These are phyloP conservation scores for Forbesichthys agassizii DNA, from an alignment of 2,113 vertebrate genomes.

Conservation along the genomic window DNA sequence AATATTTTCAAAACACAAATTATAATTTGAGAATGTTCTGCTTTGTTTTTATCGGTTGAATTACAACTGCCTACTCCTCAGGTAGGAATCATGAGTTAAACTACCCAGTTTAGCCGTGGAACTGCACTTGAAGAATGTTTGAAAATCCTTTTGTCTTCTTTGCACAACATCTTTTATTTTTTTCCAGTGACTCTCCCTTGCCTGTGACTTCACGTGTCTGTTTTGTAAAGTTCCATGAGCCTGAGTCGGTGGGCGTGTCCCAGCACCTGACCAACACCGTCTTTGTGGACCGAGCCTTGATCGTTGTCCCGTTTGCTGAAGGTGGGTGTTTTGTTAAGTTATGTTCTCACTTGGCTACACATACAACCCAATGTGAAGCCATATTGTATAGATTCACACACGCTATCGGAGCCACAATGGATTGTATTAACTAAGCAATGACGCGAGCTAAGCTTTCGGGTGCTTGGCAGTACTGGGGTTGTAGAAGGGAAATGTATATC, in stretches of 20 bases:
- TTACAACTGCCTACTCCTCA: slow-evolving; percentile 62
- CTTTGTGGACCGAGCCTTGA: slow-evolving; percentile 99
- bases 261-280: slow-evolving; percentile 99
- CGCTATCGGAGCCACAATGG: slow-evolving; percentile 40
- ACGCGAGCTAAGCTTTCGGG: slow-evolving; percentile 45
- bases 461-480: slow-evolving; percentile 59
- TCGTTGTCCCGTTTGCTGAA: slow-evolving; percentile 99
- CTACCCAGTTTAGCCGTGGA: background rate
- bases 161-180: slow-evolving; percentile 81
- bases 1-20: background rate
- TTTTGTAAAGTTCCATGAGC: slow-evolving; percentile 99
- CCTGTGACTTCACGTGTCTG: slow-evolving; percentile 99
- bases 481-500: slow-evolving; percentile 65
- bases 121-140: slow-evolving; percentile 34
- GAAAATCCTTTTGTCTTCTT: slow-evolving; percentile 64
- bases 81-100: slow-evolving; percentile 60
- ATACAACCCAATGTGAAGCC: slow-evolving; percentile 39
- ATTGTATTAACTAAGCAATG: slow-evolving; percentile 28
- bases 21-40: background rate
- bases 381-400: slow-evolving; percentile 38
- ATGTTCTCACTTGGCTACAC: slow-evolving; percentile 18
- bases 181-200: slow-evolving; percentile 97
- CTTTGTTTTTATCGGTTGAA: slow-evolving; percentile 56
- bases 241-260: slow-evolving; percentile 96
- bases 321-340: slow-evolving; percentile 85